Evolutionary conservation across 2,888 invertebrate genomes (phyloP), one percentile per base, ranked within the genome.

Genomic region (Merodon equestris): DNA sequence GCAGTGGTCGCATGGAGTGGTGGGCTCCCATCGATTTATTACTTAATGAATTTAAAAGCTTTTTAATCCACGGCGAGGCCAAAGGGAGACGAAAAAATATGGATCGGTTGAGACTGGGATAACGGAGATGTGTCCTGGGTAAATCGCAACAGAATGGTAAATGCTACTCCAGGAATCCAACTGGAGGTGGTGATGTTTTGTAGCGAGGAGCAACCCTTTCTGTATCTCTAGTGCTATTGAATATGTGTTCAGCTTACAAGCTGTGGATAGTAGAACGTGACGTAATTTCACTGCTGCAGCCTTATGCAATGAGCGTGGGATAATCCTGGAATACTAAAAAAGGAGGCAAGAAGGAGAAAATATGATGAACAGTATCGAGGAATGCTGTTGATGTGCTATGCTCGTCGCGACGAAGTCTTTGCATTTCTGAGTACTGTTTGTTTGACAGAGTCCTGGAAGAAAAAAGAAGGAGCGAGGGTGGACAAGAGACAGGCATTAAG

Each of bases 11-110:
- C n/a, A n/a, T n/a, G n/a, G n/a, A 7, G 27, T 27, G 7, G 57
- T 38, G 36, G 36, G 48, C 44, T 50, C 45, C 57, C 71, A 81
- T 81, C 81, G 67, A 81, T 82, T 79, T 82, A 68, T 64, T 70
- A 74, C 70, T 63, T 82, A 79, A 73, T 75, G 75, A 79, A 81
- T 71, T 81, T 79, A 79, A 79, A 79, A 77, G 76, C 76, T 72
- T 73, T 67, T 82, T 75, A 81, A 82, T 82, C 82, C 79, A 51
- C 13, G 36, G 67, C 68, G 50, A 51, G 54, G 13, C 17, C 12
- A 12, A 17, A 51, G 58, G 14, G 44, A 44, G 67, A 56, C 61
- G 51, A 34, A 61, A 57, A 66, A 67, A 53, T 60, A 60, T 68
- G 58, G 27, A 61, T 61, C 44, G 17, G 72, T 57, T 57, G 40